Base-by-base conservation (phyloP, 53 echinoderm and acorn worm species). In the Temnopleurus reevesii region DNA sequence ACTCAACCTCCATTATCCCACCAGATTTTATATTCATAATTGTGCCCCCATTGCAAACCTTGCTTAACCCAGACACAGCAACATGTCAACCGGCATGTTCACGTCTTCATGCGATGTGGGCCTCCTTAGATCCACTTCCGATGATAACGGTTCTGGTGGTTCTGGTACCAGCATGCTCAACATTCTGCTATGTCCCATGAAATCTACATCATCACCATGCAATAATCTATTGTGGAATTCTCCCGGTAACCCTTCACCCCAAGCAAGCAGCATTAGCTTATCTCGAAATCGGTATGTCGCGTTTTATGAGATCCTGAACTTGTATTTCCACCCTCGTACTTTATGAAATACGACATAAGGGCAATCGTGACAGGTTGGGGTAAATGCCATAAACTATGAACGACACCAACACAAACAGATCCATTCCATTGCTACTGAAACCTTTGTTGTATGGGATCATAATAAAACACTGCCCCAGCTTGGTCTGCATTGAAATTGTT, bases 361-460 rank as follows among this genome's bases (percentile, higher is more conserved):
- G 71, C 71, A 41, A 43, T 41, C 41, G 36, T 71, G 71, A 71
- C 71, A 71, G 71, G 38, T 41, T 38, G 41, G 23, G 41, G 71
- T 71, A 71, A 71, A 71, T 71, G 71, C 21, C 71, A 71, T 71
- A 71, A 71, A 71, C 71, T 41, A 71, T 71, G 71, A 71, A n/a
- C 71, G 71, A 71, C 71, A 71, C 41, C 71, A 71, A 36, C 71
- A 71, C 36, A 71, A 71, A 36, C n/a, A 36, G 36, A 71, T 71
- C 71, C 41, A 71, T 41, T 71, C 41, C 58, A n/a, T n/a, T n/a
- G 6, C 41, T n/a, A 10, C 41, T 21, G 41, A 36, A 41, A 19
- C 6, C 21, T 71, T 71, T 21, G 36, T 71, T 71, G 2, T 21
- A 21, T 17, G 41, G 41, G n/a, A n/a, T n/a, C 41, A 41, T n/a